phyloP scores from a whole-genome alignment of 2,888 invertebrate genomes.

The Pseudococcus longispinus region DNA sequence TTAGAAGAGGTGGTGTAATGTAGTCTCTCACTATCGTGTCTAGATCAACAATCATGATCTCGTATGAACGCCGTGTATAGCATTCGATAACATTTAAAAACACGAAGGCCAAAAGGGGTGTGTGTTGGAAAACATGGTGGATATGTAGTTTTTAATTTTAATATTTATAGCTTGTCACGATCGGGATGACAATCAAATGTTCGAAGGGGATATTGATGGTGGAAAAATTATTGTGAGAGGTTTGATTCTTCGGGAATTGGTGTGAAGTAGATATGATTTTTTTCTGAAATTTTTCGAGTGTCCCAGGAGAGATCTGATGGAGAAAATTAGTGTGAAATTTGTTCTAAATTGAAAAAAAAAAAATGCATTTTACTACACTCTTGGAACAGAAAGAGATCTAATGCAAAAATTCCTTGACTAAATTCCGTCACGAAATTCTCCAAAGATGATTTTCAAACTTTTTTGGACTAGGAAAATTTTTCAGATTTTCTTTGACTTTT shows the following conservation, averaged over 20 bases:
- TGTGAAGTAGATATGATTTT: no score
- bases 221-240: background rate
- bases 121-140: conserved; percentile 1
- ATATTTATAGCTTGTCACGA: conserved; percentile 6
- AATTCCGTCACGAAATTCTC: no score
- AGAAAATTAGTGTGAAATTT: no score
- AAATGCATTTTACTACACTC: no score
- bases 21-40: background rate
- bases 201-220: background rate
- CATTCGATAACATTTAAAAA: background rate
- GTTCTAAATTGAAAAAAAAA: no score
- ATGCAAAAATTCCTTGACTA: no score
- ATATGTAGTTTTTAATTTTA: background rate
- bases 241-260: background rate
- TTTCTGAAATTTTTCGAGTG: no score
- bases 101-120: background rate
- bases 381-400: no score
- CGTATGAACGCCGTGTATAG: background rate
- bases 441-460: no score
- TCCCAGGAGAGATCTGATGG: no score
- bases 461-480: no score
- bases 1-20: conserved; percentile 30
- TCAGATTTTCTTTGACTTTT: no score
- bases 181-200: background rate
- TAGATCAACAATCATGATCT: background rate